Conservation (phyloP, 2,113 vertebrate species). For the Narcine bancroftii region DNA sequence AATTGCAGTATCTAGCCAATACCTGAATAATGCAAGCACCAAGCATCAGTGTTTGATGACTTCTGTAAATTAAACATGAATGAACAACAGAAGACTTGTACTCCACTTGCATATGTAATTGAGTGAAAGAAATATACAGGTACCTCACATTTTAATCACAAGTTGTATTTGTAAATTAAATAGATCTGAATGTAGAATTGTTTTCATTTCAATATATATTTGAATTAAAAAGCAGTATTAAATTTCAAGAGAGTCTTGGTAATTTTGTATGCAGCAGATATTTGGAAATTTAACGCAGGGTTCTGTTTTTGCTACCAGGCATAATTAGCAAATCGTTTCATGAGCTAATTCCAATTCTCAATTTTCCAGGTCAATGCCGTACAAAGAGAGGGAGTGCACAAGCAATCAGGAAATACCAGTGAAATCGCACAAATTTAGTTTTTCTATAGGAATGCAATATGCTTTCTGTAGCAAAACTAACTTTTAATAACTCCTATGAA, state of each 20-base stretch:
- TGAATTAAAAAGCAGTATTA: neutral
- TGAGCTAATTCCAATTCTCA: neutral
- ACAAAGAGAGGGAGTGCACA: neutral
- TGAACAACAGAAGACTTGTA: neutral
- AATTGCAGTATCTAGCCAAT: neutral
- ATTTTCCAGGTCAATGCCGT: neutral
- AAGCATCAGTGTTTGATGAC: neutral
- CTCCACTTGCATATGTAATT: neutral
- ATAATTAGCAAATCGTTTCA: neutral
- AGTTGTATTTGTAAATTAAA: conserved; percentile 7
- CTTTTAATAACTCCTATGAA: neutral
- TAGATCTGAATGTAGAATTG: neutral
- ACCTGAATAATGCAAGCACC: neutral
- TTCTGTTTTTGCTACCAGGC: neutral
- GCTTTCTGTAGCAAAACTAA: neutral
- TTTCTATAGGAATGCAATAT: neutral
- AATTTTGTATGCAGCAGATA: neutral
- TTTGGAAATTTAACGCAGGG: neutral
- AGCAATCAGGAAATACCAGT: neutral
- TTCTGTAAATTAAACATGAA: neutral
- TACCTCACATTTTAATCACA: neutral
- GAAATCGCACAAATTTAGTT: neutral
- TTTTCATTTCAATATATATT: neutral
- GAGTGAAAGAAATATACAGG: neutral
- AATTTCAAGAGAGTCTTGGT: neutral